These are phyloP conservation scores for Staurois parvus DNA, from an alignment of 2,797 vertebrate species.

Conservation along the genomic window DNA sequence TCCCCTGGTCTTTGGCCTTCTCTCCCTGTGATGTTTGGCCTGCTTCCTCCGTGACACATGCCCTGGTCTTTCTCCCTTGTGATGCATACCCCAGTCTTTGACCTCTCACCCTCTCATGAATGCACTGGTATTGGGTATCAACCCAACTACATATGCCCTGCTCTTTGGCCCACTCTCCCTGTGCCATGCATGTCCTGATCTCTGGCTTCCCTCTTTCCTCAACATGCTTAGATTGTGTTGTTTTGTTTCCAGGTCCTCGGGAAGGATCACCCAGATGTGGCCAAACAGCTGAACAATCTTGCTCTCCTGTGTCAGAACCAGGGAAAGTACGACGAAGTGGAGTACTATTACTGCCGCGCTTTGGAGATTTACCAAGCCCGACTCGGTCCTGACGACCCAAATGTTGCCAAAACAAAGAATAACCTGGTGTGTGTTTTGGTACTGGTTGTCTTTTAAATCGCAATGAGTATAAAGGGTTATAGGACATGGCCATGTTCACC, in stretches of 20 bases:
- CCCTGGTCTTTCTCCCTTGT: not conserved
- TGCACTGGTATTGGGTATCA: no score
- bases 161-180: no score
- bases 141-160: no score
- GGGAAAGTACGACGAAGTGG: slow-evolving; percentile 97
- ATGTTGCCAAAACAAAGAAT: slow-evolving; percentile 98
- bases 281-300: slow-evolving; percentile 97
- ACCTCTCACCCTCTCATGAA: no score
- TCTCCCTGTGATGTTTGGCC: no score
- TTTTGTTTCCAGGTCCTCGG: slow-evolving; percentile 85
- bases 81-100: not conserved
- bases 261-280: slow-evolving; percentile 95
- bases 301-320: slow-evolving; percentile 98
- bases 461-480: no score
- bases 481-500: no score
- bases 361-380: slow-evolving; percentile 94
- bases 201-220: not conserved
- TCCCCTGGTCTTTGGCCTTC: no score
- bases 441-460: no score
- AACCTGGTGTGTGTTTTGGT: slow-evolving; percentile 83
- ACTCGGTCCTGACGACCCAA: slow-evolving; percentile 93
- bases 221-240: not conserved
- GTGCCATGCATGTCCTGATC: not conserved
- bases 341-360: slow-evolving; percentile 95
- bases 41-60: no score